These are phyloP conservation scores for Scaeva pyrastri DNA, from an alignment of 2,888 invertebrate genomes.

Conservation along the genomic window DNA sequence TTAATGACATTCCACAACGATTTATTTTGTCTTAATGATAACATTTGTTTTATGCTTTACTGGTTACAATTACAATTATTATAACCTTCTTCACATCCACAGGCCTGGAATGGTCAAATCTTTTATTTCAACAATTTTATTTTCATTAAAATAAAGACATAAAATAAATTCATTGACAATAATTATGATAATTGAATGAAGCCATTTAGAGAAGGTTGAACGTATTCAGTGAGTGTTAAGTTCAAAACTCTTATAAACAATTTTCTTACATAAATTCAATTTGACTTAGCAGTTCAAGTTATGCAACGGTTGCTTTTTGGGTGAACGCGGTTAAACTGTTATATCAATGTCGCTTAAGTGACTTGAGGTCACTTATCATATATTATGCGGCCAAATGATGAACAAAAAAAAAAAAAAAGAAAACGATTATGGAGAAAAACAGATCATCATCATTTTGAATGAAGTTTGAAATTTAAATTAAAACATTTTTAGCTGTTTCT, in stretches of 20 bases:
- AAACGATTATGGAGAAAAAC: not conserved
- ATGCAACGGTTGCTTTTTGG: constrained; percentile 22
- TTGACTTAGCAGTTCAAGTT: not conserved
- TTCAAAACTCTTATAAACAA: not conserved
- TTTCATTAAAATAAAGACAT: not conserved
- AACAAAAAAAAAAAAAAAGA: too few relatives aligned
- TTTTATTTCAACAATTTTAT: not conserved
- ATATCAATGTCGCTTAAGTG: not conserved
- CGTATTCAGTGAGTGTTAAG: not conserved
- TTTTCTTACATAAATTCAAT: not conserved
- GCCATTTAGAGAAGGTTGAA: not conserved
- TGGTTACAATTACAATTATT: too few relatives aligned
- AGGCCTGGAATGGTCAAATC: not conserved
- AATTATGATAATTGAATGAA: constrained; percentile 1
- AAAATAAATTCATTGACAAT: not conserved
- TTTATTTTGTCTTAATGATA: not conserved
- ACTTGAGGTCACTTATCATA: not conserved
- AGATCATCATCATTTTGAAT: not conserved
- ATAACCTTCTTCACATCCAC: too few relatives aligned
- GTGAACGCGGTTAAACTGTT: not conserved
- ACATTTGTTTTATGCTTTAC: not conserved
- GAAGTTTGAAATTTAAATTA: too few relatives aligned
- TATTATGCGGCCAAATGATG: not conserved
- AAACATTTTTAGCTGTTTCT: too few relatives aligned
- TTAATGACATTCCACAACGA: not conserved